phyloP scores from a whole-genome alignment of 1,140 invertebrate genomes.

The Drosophila quadrilineata region DNA sequence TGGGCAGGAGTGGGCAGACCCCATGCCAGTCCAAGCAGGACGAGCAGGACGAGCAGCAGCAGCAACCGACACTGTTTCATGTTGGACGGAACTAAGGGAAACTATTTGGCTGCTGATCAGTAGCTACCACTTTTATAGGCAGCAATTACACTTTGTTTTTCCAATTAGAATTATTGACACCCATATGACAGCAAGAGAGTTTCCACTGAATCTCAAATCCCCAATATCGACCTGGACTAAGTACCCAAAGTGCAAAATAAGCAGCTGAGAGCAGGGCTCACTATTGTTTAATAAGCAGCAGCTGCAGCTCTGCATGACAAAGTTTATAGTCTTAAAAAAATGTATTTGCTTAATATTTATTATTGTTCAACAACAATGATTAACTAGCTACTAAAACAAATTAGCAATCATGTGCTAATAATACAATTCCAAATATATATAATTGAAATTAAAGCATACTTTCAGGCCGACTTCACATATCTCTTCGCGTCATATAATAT shows the following conservation, averaged over 20 bases:
- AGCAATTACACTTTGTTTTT: slow-evolving; percentile 13
- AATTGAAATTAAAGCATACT: background rate
- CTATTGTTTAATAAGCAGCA: too few relatives aligned
- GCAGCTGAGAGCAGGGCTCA: background rate
- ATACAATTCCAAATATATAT: background rate
- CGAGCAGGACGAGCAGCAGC: too few relatives aligned
- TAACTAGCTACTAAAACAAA: background rate
- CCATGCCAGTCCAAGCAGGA: slow-evolving; percentile 4
- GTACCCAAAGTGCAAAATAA: background rate
- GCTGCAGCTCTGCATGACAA: too few relatives aligned
- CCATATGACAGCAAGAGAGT: slow-evolving; percentile 3
- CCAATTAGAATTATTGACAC: slow-evolving; percentile 42
- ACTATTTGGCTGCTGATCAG: slow-evolving; percentile 16
- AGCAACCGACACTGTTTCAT: slow-evolving; percentile 39
- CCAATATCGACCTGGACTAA: background rate
- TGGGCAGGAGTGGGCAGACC: slow-evolving; percentile 6
- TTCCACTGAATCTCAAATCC: background rate
- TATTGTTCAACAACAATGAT: background rate
- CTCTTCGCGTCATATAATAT: too few relatives aligned
- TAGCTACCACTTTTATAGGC: slow-evolving; percentile 35
- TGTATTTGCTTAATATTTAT: background rate
- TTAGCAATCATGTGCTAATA: background rate
- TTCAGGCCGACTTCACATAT: background rate
- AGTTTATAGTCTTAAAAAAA: background rate
- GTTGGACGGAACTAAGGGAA: background rate